Percentiles rank a stretch among this genome's conserved stretches.
These are phyloP conservation scores for Hydrolagus affinis DNA, from an alignment of 2,113 vertebrate genomes.

Conservation along the genomic window DNA sequence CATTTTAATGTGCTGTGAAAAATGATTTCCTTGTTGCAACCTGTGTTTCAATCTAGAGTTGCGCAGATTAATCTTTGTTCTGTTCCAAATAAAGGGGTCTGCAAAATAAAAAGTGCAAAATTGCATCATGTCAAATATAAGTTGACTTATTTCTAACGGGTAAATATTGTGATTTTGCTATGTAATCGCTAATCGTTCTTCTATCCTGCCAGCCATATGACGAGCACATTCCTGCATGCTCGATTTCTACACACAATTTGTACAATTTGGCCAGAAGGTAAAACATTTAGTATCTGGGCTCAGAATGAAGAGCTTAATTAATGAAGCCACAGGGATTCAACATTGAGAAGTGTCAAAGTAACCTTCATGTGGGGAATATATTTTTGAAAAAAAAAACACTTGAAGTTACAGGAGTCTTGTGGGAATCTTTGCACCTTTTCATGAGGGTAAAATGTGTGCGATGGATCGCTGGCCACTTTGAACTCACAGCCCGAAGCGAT, in stretches of 20 bases:
- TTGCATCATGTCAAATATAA: background rate
- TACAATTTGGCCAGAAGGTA: background rate
- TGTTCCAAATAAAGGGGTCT: background rate
- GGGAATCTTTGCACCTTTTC: background rate
- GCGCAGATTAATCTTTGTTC: background rate
- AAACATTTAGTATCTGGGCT: background rate
- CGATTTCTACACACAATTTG: background rate
- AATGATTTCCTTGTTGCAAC: background rate
- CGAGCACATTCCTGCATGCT: background rate
- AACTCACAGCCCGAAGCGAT: too few species aligned
- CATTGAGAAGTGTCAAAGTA: background rate
- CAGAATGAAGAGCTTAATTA: background rate
- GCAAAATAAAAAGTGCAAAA: background rate
- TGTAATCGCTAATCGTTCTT: slow-evolving; percentile 3
- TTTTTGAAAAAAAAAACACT: background rate
- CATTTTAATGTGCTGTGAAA: background rate
- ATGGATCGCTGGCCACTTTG: background rate
- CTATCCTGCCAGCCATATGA: slow-evolving; percentile 14
- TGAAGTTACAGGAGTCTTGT: background rate
- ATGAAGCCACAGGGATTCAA: background rate
- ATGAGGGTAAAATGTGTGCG: background rate
- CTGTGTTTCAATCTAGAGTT: background rate
- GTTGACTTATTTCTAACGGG: background rate
- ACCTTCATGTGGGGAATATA: too few species aligned
- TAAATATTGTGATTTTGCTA: background rate